These are phyloP conservation scores for Sprattus sprattus DNA, from an alignment of 2,113 vertebrate genomes.

Conservation along the genomic window DNA sequence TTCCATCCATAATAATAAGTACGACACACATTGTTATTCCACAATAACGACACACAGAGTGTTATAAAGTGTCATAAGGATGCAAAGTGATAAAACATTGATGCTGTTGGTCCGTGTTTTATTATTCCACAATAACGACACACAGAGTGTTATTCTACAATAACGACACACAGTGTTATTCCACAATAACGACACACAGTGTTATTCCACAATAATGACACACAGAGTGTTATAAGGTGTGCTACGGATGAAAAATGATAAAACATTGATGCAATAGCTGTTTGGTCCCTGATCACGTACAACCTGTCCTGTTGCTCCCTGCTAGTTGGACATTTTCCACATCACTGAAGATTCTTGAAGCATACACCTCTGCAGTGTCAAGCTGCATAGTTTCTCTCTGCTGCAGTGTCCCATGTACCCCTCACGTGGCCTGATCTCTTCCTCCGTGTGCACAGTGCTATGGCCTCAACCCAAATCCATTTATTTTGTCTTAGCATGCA, in stretches of 20 bases:
- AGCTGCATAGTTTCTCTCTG: not conserved
- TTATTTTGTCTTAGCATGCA: not conserved
- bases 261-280: no score
- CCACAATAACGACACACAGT: not conserved
- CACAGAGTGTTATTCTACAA: not conserved
- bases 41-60: not conserved
- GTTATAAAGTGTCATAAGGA: not conserved
- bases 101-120: no score
- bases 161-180: not conserved
- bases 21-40: not conserved
- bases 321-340: no score
- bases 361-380: no score
- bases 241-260: not conserved
- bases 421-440: not conserved
- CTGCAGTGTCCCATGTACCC: not conserved
- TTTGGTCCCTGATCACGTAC: no score
- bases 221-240: not conserved
- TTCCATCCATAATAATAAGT: no score
- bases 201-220: not conserved
- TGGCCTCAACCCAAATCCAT: not conserved
- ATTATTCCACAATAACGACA: not conserved
- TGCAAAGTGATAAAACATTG: not conserved
- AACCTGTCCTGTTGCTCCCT: no score
- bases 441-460: not conserved
- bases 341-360: no score